phyloP scores from a whole-genome alignment of 2,797 vertebrate species.

The Pygocentrus nattereri region DNA sequence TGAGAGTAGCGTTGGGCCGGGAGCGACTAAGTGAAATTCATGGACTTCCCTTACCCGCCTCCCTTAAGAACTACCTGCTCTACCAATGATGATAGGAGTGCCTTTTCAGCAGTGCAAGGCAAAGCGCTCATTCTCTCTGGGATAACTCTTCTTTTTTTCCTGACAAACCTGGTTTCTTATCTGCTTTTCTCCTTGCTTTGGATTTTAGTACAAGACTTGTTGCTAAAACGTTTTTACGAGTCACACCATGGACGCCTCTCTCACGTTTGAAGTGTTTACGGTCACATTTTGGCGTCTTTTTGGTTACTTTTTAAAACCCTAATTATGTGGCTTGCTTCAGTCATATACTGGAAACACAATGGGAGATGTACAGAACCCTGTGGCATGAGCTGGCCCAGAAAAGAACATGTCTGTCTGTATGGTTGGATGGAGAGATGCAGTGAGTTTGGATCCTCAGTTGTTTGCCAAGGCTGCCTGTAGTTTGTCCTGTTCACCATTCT shows the following conservation, averaged over 20 bases:
- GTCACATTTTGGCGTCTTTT: conserved; percentile 60
- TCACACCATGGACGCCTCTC: conserved; percentile 45
- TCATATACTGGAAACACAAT: conserved; percentile 71
- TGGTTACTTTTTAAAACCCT: conserved; percentile 65
- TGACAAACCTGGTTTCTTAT: conserved; percentile 68
- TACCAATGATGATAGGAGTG: conserved; percentile 88
- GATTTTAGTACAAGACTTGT: conserved; percentile 65
- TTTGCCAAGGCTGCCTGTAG: conserved; percentile 58
- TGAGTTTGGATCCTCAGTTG: conserved; percentile 66
- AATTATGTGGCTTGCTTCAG: conserved; percentile 72
- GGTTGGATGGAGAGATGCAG: conserved; percentile 53
- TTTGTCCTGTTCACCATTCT: conserved; percentile 41
- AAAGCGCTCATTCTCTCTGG: conserved; percentile 58
- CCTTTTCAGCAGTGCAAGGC: conserved; percentile 54
- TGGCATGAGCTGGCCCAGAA: conserved; percentile 73
- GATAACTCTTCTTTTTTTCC: conserved; percentile 64
- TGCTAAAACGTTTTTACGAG: conserved; percentile 62
- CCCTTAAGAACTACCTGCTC: conserved; percentile 98
- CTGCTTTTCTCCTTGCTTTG: conserved; percentile 63
- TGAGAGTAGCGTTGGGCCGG: conserved; percentile 92
- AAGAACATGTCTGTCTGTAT: conserved; percentile 59
- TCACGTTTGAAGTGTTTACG: conserved; percentile 58
- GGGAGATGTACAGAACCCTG: conserved; percentile 76
- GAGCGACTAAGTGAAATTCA: conserved; percentile 92
- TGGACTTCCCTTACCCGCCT: conserved; percentile 90